Base-by-base conservation (phyloP, 2,888 invertebrate genomes). In the Eupithecia centaureata region DNA sequence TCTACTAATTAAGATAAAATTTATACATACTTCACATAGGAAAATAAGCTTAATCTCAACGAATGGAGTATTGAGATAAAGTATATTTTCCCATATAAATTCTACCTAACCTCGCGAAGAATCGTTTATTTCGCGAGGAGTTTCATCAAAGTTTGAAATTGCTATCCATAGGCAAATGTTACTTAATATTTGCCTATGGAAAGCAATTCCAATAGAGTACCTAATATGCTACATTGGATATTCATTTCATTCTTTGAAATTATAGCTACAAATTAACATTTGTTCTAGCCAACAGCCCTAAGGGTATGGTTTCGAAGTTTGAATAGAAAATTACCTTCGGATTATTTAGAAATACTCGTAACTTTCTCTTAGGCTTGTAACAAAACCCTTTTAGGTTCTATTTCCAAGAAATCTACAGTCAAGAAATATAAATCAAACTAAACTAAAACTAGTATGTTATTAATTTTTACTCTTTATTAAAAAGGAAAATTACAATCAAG, bases 271-370 rank as follows among this genome's bases (percentile, higher is more conserved):
- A 72, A 75, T 72, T 70, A 75, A 61, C 65, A 63, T 72, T 75
- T 73, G 71, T 73, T 72, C 56, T 62, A 73, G 71, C 69, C 60
- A 57, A 22, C 27, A 52, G 25, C 60, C 65, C 72, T 67, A 25
- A 35, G 71, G 67, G 66, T 67, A 51, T 35, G 63, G 73, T 65
- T 73, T 74, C 66, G 66, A 54, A 66, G 61, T 70, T 65, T 67
- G 65, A 68, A 64, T 67, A 47, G 70, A 28, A 75, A 75, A 70
- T 71, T 57, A 62, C 63, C 71, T 70, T 71, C 60, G 68, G 66
- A 71, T 71, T 72, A 73, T 70, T 70, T 71, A 62, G 67, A 63
- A 67, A 71, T 73, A 73, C 64, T 18, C 18, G 2, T 42, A 18
- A 18, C 42, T 18, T 18, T 18, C 18, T 18, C 47, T 64, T 68